Base-by-base conservation (phyloP, 2,888 invertebrate species). In the Drosophila infuscata region DNA sequence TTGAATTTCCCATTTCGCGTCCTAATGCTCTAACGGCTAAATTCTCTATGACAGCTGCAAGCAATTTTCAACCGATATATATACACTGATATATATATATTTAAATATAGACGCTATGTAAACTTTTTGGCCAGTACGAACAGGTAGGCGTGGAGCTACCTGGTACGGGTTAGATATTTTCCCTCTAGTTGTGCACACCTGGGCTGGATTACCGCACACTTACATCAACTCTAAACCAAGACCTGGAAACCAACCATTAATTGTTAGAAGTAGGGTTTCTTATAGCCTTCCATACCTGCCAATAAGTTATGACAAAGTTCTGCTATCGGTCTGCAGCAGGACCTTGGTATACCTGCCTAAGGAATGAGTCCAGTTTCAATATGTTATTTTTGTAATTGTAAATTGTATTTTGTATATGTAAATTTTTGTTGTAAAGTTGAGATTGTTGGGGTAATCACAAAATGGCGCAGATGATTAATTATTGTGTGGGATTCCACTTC, bases 41-140 rank as follows among this genome's bases (percentile, higher is more conserved):
- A 71, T 41, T 70, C 51, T 30, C 30, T 74, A 53, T 84, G 89
- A 83, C 82, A 86, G 81, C 76, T 84, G 83, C 65, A 53, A 63
- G n/a, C 5, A n/a, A 32, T 52, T 35, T 48, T n/a, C 65, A 53
- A 20, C 8, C 33, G 8, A 56, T 70, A 46, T 85, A 25, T 46
- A 46, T 41, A 43, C n/a, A n/a, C 11, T n/a, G n/a, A n/a, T n/a
- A n/a, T n/a, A 11, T 41, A 43, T n/a, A n/a, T 12, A 25, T 25
- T 3, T 25, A 25, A 25, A 25, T 25, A 25, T 25, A 25, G 25
- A 25, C 2, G 25, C 25, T 25, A 25, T 25, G 32, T 11, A 32
- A 46, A 41, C 11, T 35, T 41, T 8, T n/a, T 20, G 30, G 5
- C 29, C 41, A 35, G 30, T 46, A 32, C 5, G 6, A 0, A 0